Conservation (phyloP, 2,888 invertebrate species). For the Raillietiella orientalis region DNA sequence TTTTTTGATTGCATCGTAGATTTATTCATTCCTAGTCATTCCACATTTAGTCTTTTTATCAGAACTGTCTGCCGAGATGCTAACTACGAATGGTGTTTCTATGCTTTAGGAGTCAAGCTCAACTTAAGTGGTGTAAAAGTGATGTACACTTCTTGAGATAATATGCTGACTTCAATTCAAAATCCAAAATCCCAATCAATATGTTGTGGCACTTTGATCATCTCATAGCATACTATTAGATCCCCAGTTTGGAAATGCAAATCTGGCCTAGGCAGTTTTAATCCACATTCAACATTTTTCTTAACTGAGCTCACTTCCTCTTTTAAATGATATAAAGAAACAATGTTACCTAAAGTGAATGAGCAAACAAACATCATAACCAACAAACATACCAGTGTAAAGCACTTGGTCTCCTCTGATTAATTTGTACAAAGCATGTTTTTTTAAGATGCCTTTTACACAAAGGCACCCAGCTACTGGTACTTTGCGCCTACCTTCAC, state of each 20-base stretch:
- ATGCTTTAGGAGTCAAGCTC: too few species aligned
- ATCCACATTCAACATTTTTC: conserved; percentile 57
- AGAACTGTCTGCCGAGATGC: too few species aligned
- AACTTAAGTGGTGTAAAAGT: too few species aligned
- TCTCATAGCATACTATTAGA: conserved; percentile 34
- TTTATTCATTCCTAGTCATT: too few species aligned
- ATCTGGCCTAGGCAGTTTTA: conserved; percentile 29
- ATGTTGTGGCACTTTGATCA: conserved; percentile 23
- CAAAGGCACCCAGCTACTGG: conserved; percentile 70
- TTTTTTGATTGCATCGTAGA: too few species aligned
- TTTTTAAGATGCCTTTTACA: conserved; percentile 34
- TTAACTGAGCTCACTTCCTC: conserved; percentile 51
- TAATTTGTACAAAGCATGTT: conserved; percentile 28
- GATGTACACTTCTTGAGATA: too few species aligned
- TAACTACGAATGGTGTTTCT: too few species aligned
- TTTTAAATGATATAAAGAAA: conserved; percentile 62
- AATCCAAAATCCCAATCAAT: conserved; percentile 67
- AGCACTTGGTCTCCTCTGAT: conserved; percentile 27
- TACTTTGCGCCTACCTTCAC: conserved; percentile 39
- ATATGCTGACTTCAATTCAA: conserved; percentile 13
- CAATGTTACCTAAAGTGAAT: conserved; percentile 21
- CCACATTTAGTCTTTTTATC: too few species aligned
- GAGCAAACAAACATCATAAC: background rate
- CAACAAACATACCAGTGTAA: conserved; percentile 26
- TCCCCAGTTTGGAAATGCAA: conserved; percentile 39